These are phyloP conservation scores for Entomyzon cyanotis DNA, from an alignment of 2,113 vertebrate species.

Conservation along the genomic window DNA sequence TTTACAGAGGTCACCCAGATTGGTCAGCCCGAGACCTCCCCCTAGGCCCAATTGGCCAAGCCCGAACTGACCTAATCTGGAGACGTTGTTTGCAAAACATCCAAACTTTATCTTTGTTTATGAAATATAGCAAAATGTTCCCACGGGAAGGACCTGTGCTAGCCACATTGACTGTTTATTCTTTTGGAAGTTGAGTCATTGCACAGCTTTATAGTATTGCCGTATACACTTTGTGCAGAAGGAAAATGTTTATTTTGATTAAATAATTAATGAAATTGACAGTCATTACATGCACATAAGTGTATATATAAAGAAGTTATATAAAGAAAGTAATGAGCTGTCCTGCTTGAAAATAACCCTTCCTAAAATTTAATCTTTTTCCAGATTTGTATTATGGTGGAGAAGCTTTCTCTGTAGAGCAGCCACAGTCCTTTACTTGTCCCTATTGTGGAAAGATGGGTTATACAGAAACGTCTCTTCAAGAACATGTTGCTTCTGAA, in stretches of 20 bases:
- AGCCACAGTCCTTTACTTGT: slow-evolving; percentile 98
- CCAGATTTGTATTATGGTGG: slow-evolving; percentile 99
- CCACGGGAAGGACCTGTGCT: too few relatives aligned
- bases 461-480: slow-evolving; percentile 80
- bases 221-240: neutral
- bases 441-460: slow-evolving; percentile 98
- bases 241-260: neutral
- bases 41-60: too few relatives aligned
- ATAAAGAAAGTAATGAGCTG: neutral
- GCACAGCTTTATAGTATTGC: neutral
- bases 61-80: too few relatives aligned
- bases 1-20: too few relatives aligned
- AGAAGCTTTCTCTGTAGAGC: slow-evolving; percentile 98
- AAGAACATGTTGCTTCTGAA: slow-evolving; percentile 97
- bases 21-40: too few relatives aligned
- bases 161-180: too few relatives aligned
- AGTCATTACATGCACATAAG: neutral
- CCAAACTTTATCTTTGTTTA: too few relatives aligned
- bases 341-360: neutral
- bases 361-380: neutral
- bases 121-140: too few relatives aligned
- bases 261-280: neutral
- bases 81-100: too few relatives aligned
- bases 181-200: neutral
- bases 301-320: neutral